Percentiles rank a stretch among this genome's conserved stretches.
Conservation (phyloP, 2,113 vertebrate species). For the Phyllostomus discolor region DNA sequence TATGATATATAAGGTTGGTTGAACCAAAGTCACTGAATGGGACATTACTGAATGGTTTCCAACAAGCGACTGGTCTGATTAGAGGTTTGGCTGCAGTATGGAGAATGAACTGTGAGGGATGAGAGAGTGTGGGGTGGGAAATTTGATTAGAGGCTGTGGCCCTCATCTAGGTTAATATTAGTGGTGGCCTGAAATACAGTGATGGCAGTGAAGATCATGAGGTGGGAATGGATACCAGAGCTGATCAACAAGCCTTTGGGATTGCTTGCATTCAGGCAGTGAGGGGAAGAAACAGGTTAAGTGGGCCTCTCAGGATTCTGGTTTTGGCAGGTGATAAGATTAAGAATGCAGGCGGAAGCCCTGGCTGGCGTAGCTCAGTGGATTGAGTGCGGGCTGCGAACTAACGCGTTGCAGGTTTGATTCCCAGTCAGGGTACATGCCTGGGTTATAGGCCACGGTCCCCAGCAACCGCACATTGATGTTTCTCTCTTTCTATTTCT, state of each 20-base stretch:
- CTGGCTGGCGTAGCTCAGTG: too few relatives aligned
- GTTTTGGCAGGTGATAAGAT: neutral
- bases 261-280: neutral
- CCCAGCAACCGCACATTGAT: too few relatives aligned
- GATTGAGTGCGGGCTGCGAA: too few relatives aligned
- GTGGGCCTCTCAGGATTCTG: neutral
- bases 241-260: neutral
- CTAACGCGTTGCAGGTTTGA: too few relatives aligned
- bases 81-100: neutral
- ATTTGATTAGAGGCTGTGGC: neutral
- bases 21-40: neutral
- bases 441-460: too few relatives aligned
- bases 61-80: neutral
- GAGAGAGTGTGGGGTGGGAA: neutral
- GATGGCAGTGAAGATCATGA: neutral
- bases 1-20: neutral
- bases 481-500: too few relatives aligned
- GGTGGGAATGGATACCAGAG: neutral
- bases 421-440: too few relatives aligned
- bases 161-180: neutral
- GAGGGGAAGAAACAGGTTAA: neutral
- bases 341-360: neutral
- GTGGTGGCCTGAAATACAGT: neutral
- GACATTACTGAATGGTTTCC: neutral
- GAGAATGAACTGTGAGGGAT: neutral